Base-by-base conservation (phyloP, 1,140 invertebrate genomes). In the Atta colombica region DNA sequence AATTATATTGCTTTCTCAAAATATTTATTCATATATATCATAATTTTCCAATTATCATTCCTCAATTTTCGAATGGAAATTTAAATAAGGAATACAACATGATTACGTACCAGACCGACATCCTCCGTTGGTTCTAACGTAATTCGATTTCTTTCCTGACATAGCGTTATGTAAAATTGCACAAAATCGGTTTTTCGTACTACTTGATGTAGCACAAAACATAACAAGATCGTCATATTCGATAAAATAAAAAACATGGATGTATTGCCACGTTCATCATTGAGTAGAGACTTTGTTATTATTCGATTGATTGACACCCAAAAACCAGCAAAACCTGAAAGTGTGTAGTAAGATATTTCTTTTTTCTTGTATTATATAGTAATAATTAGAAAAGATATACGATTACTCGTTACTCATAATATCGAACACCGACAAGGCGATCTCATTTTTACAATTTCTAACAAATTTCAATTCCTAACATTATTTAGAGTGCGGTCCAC, bases 171-270 rank as follows among this genome's bases (percentile, higher is more conserved):
- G 90, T 99, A 98, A 92, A 98, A 98, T 88, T 97, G 97, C 65
- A 98, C 97, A 92, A 99, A 98, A 8, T 98, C 97, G 51, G 97
- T 97, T 77, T 97, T 96, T 89, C 97, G 97, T 75, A 98, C 97
- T 10, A 97, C 93, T 93, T 97, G 96, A 91, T 98, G 98, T 49
- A 98, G 94, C 87, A 97, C 94, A 88, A 97, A 98, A 88, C 98
- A 98, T 14, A 97, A 94, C 10, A 97, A 95, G 12, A 99, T 97
- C 18, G 98, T 96, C 1, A 97, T 92, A 71, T 98, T 97, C 21
- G 98, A 98, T 18, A 98, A 95, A 18, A 96, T 95, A 93, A 99
- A 99, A 95, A 99, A 99, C 91, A 98, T 97, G 39, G 98, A 97
- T 0, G 98, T 99, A 92, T 98, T 99, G 45, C 97, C 94, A 69